These are phyloP conservation scores for Heptranchias perlo DNA, from an alignment of 2,113 vertebrate species.

Conservation along the genomic window DNA sequence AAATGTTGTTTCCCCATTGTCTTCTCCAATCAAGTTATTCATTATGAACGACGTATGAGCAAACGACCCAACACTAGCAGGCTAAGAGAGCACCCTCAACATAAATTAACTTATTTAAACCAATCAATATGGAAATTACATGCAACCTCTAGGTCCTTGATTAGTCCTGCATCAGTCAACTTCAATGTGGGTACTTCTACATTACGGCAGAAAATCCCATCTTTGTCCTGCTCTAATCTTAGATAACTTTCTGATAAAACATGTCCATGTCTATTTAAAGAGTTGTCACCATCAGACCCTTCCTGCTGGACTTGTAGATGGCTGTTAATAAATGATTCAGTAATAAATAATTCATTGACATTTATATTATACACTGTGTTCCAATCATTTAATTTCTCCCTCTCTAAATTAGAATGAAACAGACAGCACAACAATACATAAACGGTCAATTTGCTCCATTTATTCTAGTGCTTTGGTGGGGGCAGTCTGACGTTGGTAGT, in stretches of 20 bases:
- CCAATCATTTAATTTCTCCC: neutral
- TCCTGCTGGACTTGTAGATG: neutral
- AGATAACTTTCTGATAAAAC: neutral
- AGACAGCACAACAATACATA: neutral
- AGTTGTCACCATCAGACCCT: neutral
- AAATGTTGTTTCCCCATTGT: neutral
- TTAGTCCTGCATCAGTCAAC: neutral
- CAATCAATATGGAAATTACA: neutral
- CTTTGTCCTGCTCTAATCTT: neutral
- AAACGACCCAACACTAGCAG: neutral
- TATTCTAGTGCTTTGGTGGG: neutral
- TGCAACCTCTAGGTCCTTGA: neutral
- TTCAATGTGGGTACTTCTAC: neutral
- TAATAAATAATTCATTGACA: neutral
- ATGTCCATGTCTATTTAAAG: neutral
- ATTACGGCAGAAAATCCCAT: neutral
- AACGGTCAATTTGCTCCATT: neutral
- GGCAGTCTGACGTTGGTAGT: neutral
- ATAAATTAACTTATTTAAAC: neutral
- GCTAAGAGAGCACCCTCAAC: neutral
- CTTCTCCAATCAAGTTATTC: conserved; percentile 11
- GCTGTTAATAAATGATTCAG: neutral
- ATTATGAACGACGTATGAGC: neutral
- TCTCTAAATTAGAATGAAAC: neutral
- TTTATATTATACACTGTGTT: neutral